Conservation (phyloP, 1,140 invertebrate species). For the Tribolium castaneum region DNA sequence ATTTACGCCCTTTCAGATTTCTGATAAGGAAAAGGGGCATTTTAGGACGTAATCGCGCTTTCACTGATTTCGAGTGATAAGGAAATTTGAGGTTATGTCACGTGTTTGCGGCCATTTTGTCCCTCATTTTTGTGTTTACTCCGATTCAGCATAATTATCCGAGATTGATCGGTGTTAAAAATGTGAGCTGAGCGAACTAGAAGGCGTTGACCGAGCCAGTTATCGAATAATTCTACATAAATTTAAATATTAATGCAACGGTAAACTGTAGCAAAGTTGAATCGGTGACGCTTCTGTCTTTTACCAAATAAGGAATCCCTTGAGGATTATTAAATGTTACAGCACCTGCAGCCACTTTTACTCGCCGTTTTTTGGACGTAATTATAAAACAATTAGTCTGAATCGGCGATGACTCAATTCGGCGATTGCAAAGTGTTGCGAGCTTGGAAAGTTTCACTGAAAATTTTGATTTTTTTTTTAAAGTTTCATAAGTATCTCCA, state of each 20-base stretch:
- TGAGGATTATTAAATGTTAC: neutral
- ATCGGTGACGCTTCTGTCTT: constrained; percentile 43
- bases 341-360: neutral
- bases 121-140: neutral
- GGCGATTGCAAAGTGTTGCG: neutral
- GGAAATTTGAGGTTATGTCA: neutral
- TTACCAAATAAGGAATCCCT: neutral
- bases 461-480: too few species aligned
- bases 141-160: constrained; percentile 10
- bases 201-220: constrained; percentile 55
- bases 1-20: neutral
- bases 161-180: constrained; percentile 50
- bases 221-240: constrained; percentile 55
- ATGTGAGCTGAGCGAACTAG: constrained; percentile 41
- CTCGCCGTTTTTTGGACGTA: neutral
- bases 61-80: neutral
- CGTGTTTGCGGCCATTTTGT: neutral
- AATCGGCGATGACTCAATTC: neutral
- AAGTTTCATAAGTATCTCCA: too few species aligned
- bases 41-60: neutral
- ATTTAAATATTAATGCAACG: constrained; percentile 52
- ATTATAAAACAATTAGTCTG: constrained; percentile 23
- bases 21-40: neutral
- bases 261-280: constrained; percentile 35
- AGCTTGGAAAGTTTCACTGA: too few species aligned